These are phyloP conservation scores for Falcaria lacertinaria DNA, from an alignment of 2,888 invertebrate species.

Conservation along the genomic window DNA sequence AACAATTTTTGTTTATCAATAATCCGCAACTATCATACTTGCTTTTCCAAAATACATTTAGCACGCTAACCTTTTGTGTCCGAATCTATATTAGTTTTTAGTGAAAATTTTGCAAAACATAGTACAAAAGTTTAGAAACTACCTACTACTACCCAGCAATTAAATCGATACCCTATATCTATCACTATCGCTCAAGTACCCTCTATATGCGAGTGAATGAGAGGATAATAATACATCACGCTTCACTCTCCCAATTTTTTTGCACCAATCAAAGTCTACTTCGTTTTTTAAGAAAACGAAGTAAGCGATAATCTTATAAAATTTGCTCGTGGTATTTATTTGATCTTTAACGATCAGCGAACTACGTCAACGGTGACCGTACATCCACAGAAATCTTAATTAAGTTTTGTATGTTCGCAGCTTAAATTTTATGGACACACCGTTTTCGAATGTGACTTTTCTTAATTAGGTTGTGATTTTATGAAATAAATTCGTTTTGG, in stretches of 20 bases:
- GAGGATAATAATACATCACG: conserved; percentile 28
- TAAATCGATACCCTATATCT: conserved; percentile 68
- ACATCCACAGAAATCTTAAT: too few relatives aligned
- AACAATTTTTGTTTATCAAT: conserved; percentile 20
- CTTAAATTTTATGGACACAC: conserved; percentile 19
- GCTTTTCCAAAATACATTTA: conserved; percentile 50
- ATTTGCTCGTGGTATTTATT: not conserved
- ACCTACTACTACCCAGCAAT: conserved; percentile 75
- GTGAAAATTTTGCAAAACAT: conserved; percentile 80
- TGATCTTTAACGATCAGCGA: not conserved
- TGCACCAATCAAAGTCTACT: conserved; percentile 60
- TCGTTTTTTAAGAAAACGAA: conserved; percentile 27
- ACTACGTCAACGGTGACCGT: conserved; percentile 5
- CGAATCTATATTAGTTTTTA: conserved; percentile 69
- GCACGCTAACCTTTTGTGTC: conserved; percentile 64
- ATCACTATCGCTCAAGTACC: conserved; percentile 70
- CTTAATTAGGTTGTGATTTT: conserved; percentile 5
- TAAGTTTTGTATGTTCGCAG: too few relatives aligned
- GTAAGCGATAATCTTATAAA: conserved; percentile 22
- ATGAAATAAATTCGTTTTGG: conserved; percentile 30
- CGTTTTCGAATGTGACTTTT: conserved; percentile 3
- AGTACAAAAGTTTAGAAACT: conserved; percentile 79
- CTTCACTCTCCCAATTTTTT: conserved; percentile 34
- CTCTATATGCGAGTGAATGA: conserved; percentile 53
- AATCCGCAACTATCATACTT: conserved; percentile 36